phyloP scores from a whole-genome alignment of 2,888 invertebrate species.

The Lymantria dispar region DNA sequence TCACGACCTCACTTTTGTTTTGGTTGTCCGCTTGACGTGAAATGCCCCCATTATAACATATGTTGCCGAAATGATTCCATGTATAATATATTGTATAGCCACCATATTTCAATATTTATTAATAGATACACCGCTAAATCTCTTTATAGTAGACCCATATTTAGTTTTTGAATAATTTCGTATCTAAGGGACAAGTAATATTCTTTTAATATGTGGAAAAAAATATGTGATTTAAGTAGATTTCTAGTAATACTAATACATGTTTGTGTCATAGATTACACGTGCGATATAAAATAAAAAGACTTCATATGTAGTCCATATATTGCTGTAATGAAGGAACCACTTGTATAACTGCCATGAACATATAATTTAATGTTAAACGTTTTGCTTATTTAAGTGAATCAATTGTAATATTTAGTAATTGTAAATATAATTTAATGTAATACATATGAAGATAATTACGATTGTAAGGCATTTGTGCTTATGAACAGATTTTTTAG shows the following conservation, averaged over 20 bases:
- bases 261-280: constrained; percentile 33
- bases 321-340: constrained; percentile 32
- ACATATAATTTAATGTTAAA: constrained; percentile 44
- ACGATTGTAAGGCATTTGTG: constrained; percentile 50
- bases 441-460: background rate
- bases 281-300: constrained; percentile 34
- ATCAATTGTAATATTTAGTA: constrained; percentile 33
- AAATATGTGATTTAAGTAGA: constrained; percentile 29
- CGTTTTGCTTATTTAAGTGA: constrained; percentile 1
- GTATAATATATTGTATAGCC: constrained; percentile 20
- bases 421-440: constrained; percentile 18
- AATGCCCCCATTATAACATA: too few species aligned
- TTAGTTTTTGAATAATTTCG: background rate
- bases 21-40: too few species aligned
- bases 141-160: constrained; percentile 1
- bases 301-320: constrained; percentile 24
- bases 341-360: constrained; percentile 52
- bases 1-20: too few species aligned
- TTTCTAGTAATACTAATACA: constrained; percentile 23
- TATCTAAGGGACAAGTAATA: background rate
- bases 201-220: constrained; percentile 13
- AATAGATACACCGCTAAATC: constrained; percentile 27
- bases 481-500: constrained; percentile 50
- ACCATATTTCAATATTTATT: constrained; percentile 23
- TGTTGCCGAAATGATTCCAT: constrained; percentile 15